Percentiles rank a stretch among this genome's conserved stretches.
Evolutionary conservation across 1,140 invertebrate species (phyloP).

Genomic region (Nebria ingens): DNA sequence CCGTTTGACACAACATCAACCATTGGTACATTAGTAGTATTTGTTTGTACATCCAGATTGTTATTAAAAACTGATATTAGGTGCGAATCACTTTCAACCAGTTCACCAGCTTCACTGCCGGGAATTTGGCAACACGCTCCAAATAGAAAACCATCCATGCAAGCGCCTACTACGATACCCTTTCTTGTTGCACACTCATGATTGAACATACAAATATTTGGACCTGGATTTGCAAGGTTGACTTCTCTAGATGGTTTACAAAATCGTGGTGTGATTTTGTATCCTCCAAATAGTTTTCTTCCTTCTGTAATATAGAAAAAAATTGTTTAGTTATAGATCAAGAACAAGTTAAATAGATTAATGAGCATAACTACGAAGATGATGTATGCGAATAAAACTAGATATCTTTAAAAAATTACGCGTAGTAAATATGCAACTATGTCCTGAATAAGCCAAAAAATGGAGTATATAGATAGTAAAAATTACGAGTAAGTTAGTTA

Average conservation of each 20-base stretch:
- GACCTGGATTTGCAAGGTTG: conserved; percentile 40
- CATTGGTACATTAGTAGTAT: too few species aligned
- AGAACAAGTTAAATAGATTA: too few species aligned
- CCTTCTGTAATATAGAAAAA: conserved; percentile 53
- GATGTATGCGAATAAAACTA: too few species aligned
- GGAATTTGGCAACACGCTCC: conserved; percentile 77
- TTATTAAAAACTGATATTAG: conserved; percentile 23
- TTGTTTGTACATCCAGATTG: conserved; percentile 16
- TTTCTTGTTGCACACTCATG: conserved; percentile 73
- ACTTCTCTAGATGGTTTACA: conserved; percentile 48
- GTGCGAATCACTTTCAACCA: conserved; percentile 29
- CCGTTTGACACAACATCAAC: conserved; percentile 29
- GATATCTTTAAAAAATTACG: too few species aligned
- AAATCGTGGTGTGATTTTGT: conserved; percentile 67
- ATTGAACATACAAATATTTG: conserved; percentile 90
- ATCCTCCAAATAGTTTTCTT: conserved; percentile 72
- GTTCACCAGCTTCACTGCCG: conserved; percentile 31
- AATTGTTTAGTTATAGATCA: too few species aligned
- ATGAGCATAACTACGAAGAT: too few species aligned
- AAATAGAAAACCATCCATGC: conserved; percentile 85
- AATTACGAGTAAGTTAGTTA: too few species aligned
- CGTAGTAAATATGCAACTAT: too few species aligned
- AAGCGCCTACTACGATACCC: conserved; percentile 76
- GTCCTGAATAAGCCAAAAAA: too few species aligned
- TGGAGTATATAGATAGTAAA: too few species aligned